Conservation (phyloP, 2,113 vertebrate species). For the Maccullochella peelii region DNA sequence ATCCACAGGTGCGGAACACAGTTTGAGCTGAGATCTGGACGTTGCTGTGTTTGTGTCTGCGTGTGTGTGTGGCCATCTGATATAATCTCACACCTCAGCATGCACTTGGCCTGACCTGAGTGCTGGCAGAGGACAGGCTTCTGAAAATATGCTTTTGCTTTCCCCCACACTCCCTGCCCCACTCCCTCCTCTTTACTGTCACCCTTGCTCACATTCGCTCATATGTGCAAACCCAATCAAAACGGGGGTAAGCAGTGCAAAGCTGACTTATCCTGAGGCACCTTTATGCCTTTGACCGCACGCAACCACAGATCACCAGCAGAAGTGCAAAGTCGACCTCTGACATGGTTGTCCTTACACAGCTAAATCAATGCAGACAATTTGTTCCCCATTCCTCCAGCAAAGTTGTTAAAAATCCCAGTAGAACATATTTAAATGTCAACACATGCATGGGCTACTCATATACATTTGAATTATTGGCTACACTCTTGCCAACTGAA, state of each 20-base stretch:
- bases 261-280: constrained; percentile 7
- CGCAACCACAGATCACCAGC: constrained; percentile 10
- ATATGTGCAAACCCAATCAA: constrained; percentile 19
- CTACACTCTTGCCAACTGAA: no score
- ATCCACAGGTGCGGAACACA: constrained; percentile 50
- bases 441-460: background rate
- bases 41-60: background rate
- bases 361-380: background rate
- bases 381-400: background rate
- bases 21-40: constrained; percentile 30
- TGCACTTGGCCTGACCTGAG: constrained; percentile 60
- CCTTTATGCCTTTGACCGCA: constrained; percentile 19
- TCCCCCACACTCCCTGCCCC: background rate
- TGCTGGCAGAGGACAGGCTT: constrained; percentile 25
- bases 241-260: background rate
- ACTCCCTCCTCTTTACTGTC: background rate
- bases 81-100: constrained; percentile 73
- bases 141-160: constrained; percentile 40
- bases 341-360: background rate
- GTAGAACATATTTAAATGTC: background rate
- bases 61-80: constrained; percentile 59
- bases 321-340: constrained; percentile 30
- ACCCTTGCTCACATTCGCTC: background rate
- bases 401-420: background rate
- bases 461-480: background rate